Evolutionary conservation across 2,113 vertebrate species (phyloP), one percentile per base, ranked within the genome.

Genomic region (Crocuta crocuta): DNA sequence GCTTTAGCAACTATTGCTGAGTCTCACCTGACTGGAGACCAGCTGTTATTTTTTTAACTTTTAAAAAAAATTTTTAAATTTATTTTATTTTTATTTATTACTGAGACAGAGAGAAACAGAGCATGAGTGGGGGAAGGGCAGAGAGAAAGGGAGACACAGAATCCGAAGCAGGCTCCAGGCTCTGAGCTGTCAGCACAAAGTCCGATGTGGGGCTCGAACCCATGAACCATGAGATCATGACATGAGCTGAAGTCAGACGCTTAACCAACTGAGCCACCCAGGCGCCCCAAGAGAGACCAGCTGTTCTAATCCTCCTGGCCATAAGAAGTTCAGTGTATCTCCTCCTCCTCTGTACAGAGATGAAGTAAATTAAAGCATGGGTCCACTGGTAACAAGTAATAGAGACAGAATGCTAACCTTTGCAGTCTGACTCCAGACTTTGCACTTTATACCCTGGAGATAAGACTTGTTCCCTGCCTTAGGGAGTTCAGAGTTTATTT

Each of bases 401-500:
- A 76, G 33, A 88, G 35, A 70, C 15, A 66, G 61, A 90, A 55
- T 39, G 63, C 76, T 48, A 61, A 90, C n/a, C 31, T 24, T 21
- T 50, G 31, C 4, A 88, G 58, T 86, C 31, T 90, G 79, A 58
- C 68, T 83, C 31, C 43, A 82, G 90, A 61, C 70, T 6, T 45
- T 92, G 79, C 7, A 93, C 78, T 48, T 71, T 73, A 11, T 5
- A 68, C 10, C 33, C 13, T 28, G 58, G 33, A 55, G 71, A 68
- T 80, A 50, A 89, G 35, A 68, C 58, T 61, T 39, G 9, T 53
- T 43, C 15, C 19, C 63, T 48, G 28, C 12, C 71, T 63, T 28
- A 63, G 33, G 66, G 50, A 86, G 73, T 85, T 93, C 43, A 91
- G 33, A 73, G 63, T 81, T 80, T 93, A 17, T 66, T 96, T 79